Conservation (phyloP, 2,113 vertebrate genomes). For the Sterna hirundo region DNA sequence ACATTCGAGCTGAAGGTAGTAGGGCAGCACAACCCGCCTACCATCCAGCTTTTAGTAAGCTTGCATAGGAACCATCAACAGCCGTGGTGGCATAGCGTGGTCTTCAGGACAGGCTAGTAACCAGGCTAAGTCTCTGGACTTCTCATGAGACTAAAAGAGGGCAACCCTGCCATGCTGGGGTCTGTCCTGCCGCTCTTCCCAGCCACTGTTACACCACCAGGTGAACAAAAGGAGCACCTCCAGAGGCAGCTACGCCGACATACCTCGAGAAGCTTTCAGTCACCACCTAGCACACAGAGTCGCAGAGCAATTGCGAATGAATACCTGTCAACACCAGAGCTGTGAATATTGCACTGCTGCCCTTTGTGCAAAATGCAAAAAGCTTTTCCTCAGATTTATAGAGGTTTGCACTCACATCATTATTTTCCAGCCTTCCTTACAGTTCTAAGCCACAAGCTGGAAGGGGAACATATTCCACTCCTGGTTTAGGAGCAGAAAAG, state of each 20-base stretch:
- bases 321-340: neutral
- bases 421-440: neutral
- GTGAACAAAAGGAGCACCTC: neutral
- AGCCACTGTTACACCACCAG: neutral
- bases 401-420: neutral
- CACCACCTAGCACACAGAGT: neutral
- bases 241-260: neutral
- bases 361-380: neutral
- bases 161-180: neutral
- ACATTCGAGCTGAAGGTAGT: neutral
- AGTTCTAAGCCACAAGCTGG: neutral
- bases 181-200: neutral
- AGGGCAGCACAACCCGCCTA: neutral
- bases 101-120: neutral
- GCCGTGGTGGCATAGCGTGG: accelerated
- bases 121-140: neutral
- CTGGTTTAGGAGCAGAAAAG: neutral
- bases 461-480: neutral
- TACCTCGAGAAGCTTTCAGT: neutral
- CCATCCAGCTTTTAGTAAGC: neutral
- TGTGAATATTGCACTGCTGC: neutral
- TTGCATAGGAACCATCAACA: neutral
- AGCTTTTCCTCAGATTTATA: neutral
- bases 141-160: neutral
- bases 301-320: neutral